Evolutionary conservation across 2,113 vertebrate species (phyloP).

Genomic region (Formicarius rufipectus): DNA sequence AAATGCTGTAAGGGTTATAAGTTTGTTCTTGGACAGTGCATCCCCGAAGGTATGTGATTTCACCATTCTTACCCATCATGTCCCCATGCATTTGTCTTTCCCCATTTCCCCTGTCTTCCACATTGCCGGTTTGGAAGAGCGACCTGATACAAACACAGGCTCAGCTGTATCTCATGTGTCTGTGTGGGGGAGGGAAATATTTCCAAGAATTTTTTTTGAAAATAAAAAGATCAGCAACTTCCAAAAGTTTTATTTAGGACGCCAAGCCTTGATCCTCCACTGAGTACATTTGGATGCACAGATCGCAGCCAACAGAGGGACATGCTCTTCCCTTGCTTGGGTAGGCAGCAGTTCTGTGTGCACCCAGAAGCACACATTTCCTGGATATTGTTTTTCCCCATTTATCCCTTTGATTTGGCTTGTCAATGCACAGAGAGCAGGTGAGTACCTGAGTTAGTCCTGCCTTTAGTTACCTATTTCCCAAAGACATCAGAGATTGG

Average conservation of each 20-base stretch:
- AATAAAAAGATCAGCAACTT: background rate
- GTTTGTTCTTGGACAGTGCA: constrained; percentile 96
- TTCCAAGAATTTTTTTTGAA: background rate
- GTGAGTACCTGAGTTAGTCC: background rate
- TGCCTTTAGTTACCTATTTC: background rate
- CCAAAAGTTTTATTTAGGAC: background rate
- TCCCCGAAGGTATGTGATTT: constrained; percentile 92
- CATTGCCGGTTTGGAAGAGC: background rate
- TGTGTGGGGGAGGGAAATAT: background rate
- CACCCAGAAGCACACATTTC: background rate
- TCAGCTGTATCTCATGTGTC: background rate
- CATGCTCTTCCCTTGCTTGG: background rate
- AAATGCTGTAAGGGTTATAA: constrained; percentile 97
- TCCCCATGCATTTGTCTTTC: background rate
- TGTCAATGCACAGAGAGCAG: background rate
- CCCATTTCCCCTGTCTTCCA: background rate
- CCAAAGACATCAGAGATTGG: accelerated
- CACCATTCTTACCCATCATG: background rate
- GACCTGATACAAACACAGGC: background rate
- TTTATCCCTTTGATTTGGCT: background rate
- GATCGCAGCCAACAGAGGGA: background rate
- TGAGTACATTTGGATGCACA: background rate
- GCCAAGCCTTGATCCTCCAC: background rate
- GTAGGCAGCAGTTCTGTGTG: background rate
- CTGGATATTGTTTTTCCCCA: background rate